These are phyloP conservation scores for Aramus guarauna DNA, from an alignment of 2,113 vertebrate genomes.

Conservation along the genomic window DNA sequence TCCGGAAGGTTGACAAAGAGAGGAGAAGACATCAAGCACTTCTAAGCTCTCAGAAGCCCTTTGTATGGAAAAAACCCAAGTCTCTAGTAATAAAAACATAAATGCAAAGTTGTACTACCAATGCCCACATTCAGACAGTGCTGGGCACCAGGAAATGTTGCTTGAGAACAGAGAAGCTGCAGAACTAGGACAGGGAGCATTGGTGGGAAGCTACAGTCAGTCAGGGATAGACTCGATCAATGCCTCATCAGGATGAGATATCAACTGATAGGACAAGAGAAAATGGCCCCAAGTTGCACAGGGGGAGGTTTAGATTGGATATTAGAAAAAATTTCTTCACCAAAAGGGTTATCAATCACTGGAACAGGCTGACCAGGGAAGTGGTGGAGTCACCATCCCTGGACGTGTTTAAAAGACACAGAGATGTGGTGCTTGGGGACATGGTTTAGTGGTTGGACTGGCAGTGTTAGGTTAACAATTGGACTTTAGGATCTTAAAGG, in stretches of 20 bases:
- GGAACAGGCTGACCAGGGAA: no score
- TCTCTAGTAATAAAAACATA: background rate
- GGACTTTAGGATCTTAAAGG: no score
- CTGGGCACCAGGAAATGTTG: background rate
- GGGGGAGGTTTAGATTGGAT: no score
- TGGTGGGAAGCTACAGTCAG: background rate
- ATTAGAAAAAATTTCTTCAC: no score
- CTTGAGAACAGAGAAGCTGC: background rate
- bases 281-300: no score
- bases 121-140: background rate
- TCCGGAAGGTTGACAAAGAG: background rate
- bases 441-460: no score
- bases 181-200: background rate
- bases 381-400: no score
- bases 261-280: background rate
- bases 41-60: background rate
- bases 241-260: background rate
- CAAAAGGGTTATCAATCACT: no score
- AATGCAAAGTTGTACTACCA: background rate
- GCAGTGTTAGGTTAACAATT: no score
- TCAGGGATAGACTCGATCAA: background rate
- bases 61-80: background rate
- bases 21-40: fast-evolving
- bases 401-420: no score
- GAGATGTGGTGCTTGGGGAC: no score